phyloP scores from a whole-genome alignment of 2,888 invertebrate species.

The Oscheius myriophilus region DNA sequence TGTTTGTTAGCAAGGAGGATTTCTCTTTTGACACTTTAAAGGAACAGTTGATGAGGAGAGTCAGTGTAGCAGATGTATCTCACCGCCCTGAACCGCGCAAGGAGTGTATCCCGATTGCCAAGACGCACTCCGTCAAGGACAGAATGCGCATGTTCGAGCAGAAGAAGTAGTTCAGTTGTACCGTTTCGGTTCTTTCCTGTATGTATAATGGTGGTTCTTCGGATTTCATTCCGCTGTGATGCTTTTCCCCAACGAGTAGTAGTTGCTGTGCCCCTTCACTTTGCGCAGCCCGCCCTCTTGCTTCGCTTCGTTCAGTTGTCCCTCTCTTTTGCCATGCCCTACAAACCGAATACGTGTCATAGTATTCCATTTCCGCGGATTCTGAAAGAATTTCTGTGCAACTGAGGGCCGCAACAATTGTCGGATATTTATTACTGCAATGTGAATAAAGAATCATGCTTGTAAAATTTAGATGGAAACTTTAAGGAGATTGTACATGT shows the following conservation, averaged over 20 bases:
- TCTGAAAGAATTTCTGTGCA: too few species aligned
- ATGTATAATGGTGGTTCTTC: constrained; percentile 25
- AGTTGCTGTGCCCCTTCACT: constrained; percentile 11
- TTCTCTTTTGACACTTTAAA: constrained; percentile 41
- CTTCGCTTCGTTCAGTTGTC: too few species aligned
- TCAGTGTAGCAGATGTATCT: constrained; percentile 34
- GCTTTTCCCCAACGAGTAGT: constrained; percentile 18
- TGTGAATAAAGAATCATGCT: too few species aligned
- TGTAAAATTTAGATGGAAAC: too few species aligned
- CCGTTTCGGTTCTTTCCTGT: constrained; percentile 3
- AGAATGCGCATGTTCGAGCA: constrained; percentile 39
- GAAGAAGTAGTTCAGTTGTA: not conserved
- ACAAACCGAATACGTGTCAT: constrained; percentile 25
- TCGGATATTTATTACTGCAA: too few species aligned
- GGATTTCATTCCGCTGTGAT: constrained; percentile 1
- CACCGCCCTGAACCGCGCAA: not conserved
- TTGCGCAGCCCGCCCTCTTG: too few species aligned
- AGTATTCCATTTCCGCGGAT: constrained; percentile 13
- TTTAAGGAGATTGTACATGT: too few species aligned
- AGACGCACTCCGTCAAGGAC: constrained; percentile 48
- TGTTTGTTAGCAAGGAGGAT: constrained; percentile 39
- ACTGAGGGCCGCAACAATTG: too few species aligned
- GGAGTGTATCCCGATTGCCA: constrained; percentile 31
- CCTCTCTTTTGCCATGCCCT: constrained; percentile 15
- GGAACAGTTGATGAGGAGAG: constrained; percentile 37